Evolutionary conservation across 2,113 vertebrate species (phyloP).

Genomic region (Amphiprion percula): DNA sequence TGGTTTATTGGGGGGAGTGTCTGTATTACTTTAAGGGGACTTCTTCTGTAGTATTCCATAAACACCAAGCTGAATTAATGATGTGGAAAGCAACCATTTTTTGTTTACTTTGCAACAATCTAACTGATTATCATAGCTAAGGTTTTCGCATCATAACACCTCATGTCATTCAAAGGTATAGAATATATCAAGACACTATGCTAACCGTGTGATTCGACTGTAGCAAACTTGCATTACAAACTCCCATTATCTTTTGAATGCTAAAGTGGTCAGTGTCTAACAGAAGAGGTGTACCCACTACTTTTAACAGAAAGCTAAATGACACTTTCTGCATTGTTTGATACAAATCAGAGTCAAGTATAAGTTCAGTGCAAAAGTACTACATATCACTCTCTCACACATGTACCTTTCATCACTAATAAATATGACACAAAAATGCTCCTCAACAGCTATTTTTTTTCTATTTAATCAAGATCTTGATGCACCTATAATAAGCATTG

Average conservation of each 20-base stretch:
- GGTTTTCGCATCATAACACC: slow-evolving; percentile 60
- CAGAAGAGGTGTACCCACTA: slow-evolving; percentile 15
- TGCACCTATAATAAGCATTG: slow-evolving; percentile 32
- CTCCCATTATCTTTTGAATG: slow-evolving; percentile 13
- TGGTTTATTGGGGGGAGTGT: slow-evolving; percentile 25
- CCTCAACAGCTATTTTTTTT: slow-evolving; percentile 24
- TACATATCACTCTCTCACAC: not conserved
- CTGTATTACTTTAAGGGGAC: slow-evolving; percentile 27
- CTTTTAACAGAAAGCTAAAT: slow-evolving; percentile 25
- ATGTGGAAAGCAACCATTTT: slow-evolving; percentile 54
- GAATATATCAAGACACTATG: slow-evolving; percentile 60
- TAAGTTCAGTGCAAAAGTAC: slow-evolving; percentile 6
- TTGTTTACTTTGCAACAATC: slow-evolving; percentile 53
- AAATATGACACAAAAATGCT: slow-evolving; percentile 20
- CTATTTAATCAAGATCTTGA: slow-evolving; percentile 14
- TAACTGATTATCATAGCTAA: slow-evolving; percentile 58
- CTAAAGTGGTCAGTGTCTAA: slow-evolving; percentile 40
- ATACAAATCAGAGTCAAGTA: slow-evolving; percentile 31
- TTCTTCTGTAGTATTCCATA: slow-evolving; percentile 22
- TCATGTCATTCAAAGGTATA: slow-evolving; percentile 71
- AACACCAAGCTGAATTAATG: slow-evolving; percentile 53
- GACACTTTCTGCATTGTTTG: not conserved
- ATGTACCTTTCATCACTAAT: slow-evolving; percentile 3
- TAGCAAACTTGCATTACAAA: slow-evolving; percentile 40
- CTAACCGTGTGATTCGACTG: slow-evolving; percentile 43